A percentile compares a stretch with the other conserved stretches of the same genome.
Evolutionary conservation across 2,113 vertebrate species (phyloP).

Genomic region (Ammodramus savannarum): DNA sequence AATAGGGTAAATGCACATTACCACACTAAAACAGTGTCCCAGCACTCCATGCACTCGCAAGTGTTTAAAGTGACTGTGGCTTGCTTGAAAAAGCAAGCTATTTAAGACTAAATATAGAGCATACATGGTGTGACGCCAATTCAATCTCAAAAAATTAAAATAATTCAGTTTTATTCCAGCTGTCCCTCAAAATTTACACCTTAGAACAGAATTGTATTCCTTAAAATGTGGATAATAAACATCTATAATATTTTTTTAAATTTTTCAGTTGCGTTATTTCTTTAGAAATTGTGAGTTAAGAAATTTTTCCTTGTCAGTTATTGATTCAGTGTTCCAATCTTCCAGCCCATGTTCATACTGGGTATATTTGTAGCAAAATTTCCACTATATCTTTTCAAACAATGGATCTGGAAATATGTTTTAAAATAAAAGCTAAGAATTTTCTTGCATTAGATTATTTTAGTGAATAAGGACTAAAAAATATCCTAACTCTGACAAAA

Average conservation of each 20-base stretch:
- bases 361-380: neutral
- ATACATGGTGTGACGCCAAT: neutral
- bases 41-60: neutral
- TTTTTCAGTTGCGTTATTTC: neutral
- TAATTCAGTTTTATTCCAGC: neutral
- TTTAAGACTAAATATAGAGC: neutral
- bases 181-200: neutral
- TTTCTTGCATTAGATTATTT: neutral
- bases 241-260: neutral
- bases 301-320: neutral
- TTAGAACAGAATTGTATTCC: neutral
- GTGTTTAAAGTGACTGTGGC: neutral
- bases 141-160: neutral
- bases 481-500: neutral
- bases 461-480: neutral
- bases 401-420: neutral
- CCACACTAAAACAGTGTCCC: neutral
- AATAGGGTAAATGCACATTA: neutral
- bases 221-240: neutral
- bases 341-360: neutral
- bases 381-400: neutral
- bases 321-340: neutral
- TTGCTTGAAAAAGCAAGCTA: neutral
- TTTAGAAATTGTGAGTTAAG: neutral
- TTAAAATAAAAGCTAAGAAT: neutral